phyloP scores from a whole-genome alignment of 2,888 invertebrate genomes.

The Schizaphis graminum region DNA sequence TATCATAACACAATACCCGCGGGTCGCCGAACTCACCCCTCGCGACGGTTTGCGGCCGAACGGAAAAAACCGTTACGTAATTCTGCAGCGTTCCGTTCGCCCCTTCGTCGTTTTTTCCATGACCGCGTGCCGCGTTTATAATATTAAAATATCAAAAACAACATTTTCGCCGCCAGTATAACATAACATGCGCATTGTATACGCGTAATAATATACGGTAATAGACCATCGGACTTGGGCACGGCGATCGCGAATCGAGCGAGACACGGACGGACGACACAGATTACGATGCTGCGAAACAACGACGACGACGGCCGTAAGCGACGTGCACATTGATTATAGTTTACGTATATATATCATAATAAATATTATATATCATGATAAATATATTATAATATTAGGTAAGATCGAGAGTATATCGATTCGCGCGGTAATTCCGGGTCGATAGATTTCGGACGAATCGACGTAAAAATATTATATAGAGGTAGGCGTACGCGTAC shows the following conservation, averaged over 20 bases:
- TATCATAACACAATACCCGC: neutral
- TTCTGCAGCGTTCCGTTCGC: neutral
- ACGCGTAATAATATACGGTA: neutral
- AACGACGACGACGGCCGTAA: neutral
- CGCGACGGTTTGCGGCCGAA: neutral
- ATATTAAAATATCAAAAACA: neutral
- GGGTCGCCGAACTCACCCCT: slow-evolving; percentile 25
- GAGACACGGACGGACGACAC: neutral
- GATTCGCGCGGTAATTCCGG: neutral
- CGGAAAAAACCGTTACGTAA: slow-evolving; percentile 51
- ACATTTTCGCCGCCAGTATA: neutral
- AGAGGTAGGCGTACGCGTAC: neutral
- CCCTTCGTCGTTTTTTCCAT: slow-evolving; percentile 35
- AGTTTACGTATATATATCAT: neutral
- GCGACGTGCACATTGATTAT: neutral
- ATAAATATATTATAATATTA: neutral
- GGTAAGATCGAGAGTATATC: neutral
- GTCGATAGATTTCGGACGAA: neutral
- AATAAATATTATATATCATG: no score
- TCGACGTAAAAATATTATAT: neutral
- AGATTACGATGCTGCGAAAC: neutral
- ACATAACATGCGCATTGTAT: neutral
- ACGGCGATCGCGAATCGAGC: neutral
- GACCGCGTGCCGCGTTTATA: neutral
- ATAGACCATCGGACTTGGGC: neutral